Base-by-base conservation (phyloP, 1,140 invertebrate species). In the Drosophila murphyi region DNA sequence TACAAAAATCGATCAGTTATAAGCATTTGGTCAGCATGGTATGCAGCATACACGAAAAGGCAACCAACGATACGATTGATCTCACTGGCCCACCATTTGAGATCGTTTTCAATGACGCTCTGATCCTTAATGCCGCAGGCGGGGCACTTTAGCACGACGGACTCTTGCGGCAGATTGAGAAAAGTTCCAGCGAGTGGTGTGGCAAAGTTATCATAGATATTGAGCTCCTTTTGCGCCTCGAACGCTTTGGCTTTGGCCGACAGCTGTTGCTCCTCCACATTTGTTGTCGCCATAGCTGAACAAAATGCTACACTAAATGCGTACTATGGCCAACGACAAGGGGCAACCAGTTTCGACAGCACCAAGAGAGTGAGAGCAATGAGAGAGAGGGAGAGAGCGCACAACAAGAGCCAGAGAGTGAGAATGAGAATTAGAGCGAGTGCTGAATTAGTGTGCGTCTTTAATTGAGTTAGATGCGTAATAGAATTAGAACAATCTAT, bases 131-230 rank as follows among this genome's bases (percentile, higher is more conserved):
- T 57, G 7, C 91, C 88, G 37, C 91, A 92, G 48, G 82, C 72
- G 10, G 91, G 91, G 47, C 91, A 92, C 55, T 81, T 87, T 4
- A 92, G 50, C 45, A 73, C 59, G 39, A 88, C 88, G 1, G 85
- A 73, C 5, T 91, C 76, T 4, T 55, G 52, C 2, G 91, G 91
- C 54, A 92, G 54, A 20, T 92, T 92, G 20, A 92, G 80, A 43
- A 82, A 91, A 2, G 88, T 89, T 32, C 91, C 91, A 0, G 86
- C 61, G 50, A 92, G 59, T 0, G 91, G 91, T 31, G 91, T 92
- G 59, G 91, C 91, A 80, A 92, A 92, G 56, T 92, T 92, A 56
- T 82, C 68, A 50, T 92, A 92, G 20, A 92, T 92, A 32, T 91
- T 67, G 4, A 60, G 82, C 37, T 91, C 80, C 77, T 65, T 78